phyloP scores from a whole-genome alignment of 2,797 vertebrate genomes.

The Amphiprion clarkii region DNA sequence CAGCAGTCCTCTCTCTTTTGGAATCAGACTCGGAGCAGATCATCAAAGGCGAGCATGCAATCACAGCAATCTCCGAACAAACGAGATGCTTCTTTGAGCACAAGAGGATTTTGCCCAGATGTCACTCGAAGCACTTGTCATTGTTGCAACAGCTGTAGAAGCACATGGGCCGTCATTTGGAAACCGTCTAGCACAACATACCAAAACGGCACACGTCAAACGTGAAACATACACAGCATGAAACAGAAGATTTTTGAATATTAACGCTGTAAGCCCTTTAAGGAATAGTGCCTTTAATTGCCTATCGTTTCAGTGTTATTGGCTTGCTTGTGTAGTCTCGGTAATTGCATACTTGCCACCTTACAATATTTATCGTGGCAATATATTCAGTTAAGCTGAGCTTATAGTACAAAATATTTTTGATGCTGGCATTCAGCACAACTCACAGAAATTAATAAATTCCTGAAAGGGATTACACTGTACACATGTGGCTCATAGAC shows the following conservation, averaged over 20 bases:
- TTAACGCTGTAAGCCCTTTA: slow-evolving; percentile 59
- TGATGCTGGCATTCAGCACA: slow-evolving; percentile 65
- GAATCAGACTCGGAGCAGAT: slow-evolving; percentile 57
- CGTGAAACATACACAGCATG: slow-evolving; percentile 51
- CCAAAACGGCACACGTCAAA: slow-evolving; percentile 68
- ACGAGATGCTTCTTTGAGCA: slow-evolving; percentile 70
- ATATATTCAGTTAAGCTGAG: slow-evolving; percentile 62
- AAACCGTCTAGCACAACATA: slow-evolving; percentile 65
- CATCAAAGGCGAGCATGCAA: slow-evolving; percentile 70
- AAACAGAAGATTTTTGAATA: slow-evolving; percentile 55
- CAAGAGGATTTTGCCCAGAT: slow-evolving; percentile 75
- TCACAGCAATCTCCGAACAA: slow-evolving; percentile 73
- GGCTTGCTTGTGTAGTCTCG: slow-evolving; percentile 44
- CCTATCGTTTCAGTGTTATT: slow-evolving; percentile 58
- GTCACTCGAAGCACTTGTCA: slow-evolving; percentile 78
- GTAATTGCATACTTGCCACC: slow-evolving; percentile 73
- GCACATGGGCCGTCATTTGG: slow-evolving; percentile 73
- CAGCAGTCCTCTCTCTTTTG: slow-evolving; percentile 36
- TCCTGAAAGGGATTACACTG: slow-evolving; percentile 77
- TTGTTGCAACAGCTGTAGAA: slow-evolving; percentile 79
- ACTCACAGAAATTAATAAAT: slow-evolving; percentile 78
- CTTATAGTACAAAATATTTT: slow-evolving; percentile 65
- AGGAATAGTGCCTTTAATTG: slow-evolving; percentile 65
- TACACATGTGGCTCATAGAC: slow-evolving; percentile 80
- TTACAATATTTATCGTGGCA: slow-evolving; percentile 63